phyloP scores from a whole-genome alignment of 2,888 invertebrate genomes.

The Thecocarcelia acutangulata region DNA sequence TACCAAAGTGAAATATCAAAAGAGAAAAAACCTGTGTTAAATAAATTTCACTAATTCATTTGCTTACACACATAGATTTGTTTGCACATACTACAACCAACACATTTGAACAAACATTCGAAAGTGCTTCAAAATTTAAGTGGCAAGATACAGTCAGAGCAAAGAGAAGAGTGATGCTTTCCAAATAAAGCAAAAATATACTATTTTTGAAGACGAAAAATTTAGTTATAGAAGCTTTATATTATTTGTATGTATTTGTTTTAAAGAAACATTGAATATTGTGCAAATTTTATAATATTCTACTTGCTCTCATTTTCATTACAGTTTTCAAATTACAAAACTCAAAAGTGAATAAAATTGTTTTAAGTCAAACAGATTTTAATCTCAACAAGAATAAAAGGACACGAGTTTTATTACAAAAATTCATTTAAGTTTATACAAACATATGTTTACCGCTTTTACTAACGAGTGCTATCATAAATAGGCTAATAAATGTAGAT shows the following conservation, averaged over 20 bases:
- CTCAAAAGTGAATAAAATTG: constrained; percentile 14
- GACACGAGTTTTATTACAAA: not conserved
- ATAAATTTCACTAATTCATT: constrained; percentile 58
- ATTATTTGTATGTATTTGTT: not conserved
- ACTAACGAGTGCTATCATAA: not conserved
- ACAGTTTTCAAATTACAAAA: constrained; percentile 5
- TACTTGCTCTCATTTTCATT: constrained; percentile 35
- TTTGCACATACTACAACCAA: not conserved
- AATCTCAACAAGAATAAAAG: constrained; percentile 26
- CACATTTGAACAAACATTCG: constrained; percentile 5
- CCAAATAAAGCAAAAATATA: constrained; percentile 24
- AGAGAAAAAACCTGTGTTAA: constrained; percentile 53
- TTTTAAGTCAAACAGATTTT: constrained; percentile 21
- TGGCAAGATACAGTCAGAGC: no score
- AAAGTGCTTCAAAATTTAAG: constrained; percentile 21
- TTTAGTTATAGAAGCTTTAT: constrained; percentile 3
- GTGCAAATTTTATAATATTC: not conserved
- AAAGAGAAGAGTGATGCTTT: not conserved
- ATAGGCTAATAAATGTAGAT: constrained; percentile 38
- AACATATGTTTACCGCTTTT: not conserved
- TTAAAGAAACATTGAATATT: constrained; percentile 27
- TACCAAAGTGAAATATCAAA: constrained; percentile 32
- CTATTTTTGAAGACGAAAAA: constrained; percentile 14
- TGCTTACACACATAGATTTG: not conserved
- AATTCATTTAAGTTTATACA: no score